Percentiles rank a stretch among this genome's conserved stretches.
These are phyloP conservation scores for Tenthredo amoena DNA, from an alignment of 2,888 invertebrate species.

Conservation along the genomic window DNA sequence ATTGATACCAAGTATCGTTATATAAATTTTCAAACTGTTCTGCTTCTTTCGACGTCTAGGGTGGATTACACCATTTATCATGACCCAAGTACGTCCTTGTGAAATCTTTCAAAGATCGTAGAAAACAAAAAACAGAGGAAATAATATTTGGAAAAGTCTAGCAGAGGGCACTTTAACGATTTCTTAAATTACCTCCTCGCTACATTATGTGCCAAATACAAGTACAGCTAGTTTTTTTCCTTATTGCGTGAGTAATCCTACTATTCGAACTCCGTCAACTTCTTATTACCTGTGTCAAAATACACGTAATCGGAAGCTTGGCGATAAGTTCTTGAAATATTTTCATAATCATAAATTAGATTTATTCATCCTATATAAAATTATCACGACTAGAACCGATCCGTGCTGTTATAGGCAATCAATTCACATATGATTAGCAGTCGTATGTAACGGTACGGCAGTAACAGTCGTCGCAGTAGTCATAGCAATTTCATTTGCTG, in stretches of 20 bases:
- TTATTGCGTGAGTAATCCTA: neutral
- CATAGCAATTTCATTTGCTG: neutral
- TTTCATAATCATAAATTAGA: neutral
- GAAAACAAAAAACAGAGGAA: neutral
- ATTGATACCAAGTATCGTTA: neutral
- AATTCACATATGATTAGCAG: constrained; percentile 20
- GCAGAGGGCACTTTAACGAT: neutral
- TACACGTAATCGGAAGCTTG: neutral
- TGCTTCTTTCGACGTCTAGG: neutral
- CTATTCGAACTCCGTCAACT: neutral
- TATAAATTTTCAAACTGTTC: neutral
- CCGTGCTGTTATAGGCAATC: neutral
- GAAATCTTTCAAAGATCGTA: neutral
- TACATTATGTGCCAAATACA: neutral
- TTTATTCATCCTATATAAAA: neutral
- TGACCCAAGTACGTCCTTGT: neutral
- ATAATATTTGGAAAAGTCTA: neutral
- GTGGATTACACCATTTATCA: neutral
- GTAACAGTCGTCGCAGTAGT: neutral
- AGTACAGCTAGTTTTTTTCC: neutral
- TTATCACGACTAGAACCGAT: neutral
- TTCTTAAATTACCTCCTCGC: neutral
- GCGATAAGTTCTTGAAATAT: neutral
- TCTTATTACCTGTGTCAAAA: neutral
- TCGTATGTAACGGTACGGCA: neutral